Conservation (phyloP, 2,113 vertebrate species). For the Ageneiosus marmoratus region DNA sequence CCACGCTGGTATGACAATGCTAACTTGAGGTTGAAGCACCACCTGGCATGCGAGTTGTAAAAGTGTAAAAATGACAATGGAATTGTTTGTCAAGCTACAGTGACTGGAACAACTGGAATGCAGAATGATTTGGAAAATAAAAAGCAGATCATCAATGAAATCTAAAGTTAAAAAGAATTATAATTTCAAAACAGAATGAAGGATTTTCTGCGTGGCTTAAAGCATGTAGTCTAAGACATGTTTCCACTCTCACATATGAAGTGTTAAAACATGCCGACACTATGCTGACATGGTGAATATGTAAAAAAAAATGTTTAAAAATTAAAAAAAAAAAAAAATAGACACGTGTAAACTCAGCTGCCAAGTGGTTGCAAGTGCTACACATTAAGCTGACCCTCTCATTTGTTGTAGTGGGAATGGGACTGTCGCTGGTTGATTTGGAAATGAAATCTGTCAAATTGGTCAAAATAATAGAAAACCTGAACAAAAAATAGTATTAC, state of each 20-base stretch:
- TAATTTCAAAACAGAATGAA: background rate
- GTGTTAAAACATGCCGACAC: slow-evolving; percentile 48
- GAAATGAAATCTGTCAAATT: slow-evolving; percentile 3
- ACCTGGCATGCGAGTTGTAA: slow-evolving; percentile 79
- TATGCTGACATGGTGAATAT: slow-evolving; percentile 46
- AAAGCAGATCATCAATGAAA: background rate
- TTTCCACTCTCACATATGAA: slow-evolving; percentile 53
- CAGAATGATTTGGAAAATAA: slow-evolving; percentile 24
- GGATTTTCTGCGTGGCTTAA: slow-evolving; percentile 11
- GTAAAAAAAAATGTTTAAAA: slow-evolving; percentile 40
- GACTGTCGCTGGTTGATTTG: background rate
- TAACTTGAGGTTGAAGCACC: slow-evolving; percentile 77
- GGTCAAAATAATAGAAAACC: background rate
- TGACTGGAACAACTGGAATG: slow-evolving; percentile 2
- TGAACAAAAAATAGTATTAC: background rate
- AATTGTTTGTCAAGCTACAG: slow-evolving; percentile 15
- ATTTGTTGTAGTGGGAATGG: slow-evolving; percentile 38
- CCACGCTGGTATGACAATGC: slow-evolving; percentile 63
- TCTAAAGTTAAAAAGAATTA: background rate
- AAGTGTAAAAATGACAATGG: slow-evolving; percentile 30
- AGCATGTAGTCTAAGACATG: slow-evolving; percentile 46
- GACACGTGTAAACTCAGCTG: slow-evolving; percentile 79
- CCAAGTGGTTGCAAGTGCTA: slow-evolving; percentile 88
- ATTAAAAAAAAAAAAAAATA: slow-evolving; percentile 38
- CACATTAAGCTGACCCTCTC: slow-evolving; percentile 76